phyloP scores from a whole-genome alignment of 2,797 vertebrate genomes.

The Alosa sapidissima region DNA sequence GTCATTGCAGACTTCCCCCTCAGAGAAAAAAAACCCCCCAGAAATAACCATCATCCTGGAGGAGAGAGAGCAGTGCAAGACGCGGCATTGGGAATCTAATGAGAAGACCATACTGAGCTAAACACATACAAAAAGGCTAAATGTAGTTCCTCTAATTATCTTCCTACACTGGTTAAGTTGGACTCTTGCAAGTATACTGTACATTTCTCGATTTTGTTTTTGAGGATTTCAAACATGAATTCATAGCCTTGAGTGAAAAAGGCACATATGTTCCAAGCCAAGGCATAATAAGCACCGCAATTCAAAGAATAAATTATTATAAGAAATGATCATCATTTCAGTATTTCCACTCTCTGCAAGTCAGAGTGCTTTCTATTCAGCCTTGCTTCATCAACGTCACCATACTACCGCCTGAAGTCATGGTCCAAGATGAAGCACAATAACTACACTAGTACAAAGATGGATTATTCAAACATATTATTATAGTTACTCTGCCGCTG shows the following conservation, averaged over 20 bases:
- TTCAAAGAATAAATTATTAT: neutral
- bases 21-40: neutral
- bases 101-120: neutral
- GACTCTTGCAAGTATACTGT: neutral
- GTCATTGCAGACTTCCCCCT: neutral
- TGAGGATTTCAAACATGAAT: neutral
- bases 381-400: neutral
- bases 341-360: neutral
- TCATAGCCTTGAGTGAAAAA: neutral
- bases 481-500: neutral
- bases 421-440: neutral
- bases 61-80: neutral
- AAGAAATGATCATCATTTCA: neutral
- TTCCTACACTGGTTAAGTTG: neutral
- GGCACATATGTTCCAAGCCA: neutral
- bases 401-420: neutral
- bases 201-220: neutral
- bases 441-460: neutral
- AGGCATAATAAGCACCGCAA: neutral
- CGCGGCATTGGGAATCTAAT: neutral
- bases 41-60: neutral
- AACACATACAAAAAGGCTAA: neutral
- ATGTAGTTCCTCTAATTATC: neutral
- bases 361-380: neutral
- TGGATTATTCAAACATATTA: neutral